Percentiles rank a stretch among this genome's conserved stretches.
Evolutionary conservation across 1,140 invertebrate genomes (phyloP).

Genomic region (Zophobas morio): DNA sequence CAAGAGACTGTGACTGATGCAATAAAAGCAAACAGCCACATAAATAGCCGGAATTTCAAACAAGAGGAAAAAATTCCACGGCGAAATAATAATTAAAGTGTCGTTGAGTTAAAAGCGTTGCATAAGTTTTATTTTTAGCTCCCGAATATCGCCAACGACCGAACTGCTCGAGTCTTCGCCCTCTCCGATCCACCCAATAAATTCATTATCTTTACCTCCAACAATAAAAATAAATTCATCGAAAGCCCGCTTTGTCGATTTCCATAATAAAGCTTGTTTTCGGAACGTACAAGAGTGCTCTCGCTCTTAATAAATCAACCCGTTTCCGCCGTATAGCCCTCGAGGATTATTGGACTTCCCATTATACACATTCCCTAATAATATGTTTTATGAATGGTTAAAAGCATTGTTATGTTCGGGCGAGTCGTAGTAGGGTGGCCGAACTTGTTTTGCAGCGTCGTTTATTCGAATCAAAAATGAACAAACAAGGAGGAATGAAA

Average conservation of each 20-base stretch:
- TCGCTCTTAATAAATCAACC: conserved; percentile 46
- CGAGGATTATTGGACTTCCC: conserved; percentile 50
- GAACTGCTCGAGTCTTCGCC: conserved; percentile 2
- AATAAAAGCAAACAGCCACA: conserved; percentile 30
- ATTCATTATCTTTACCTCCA: conserved; percentile 24
- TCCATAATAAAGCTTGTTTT: conserved; percentile 45
- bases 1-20: conserved; percentile 7
- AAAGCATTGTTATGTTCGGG: conserved; percentile 48
- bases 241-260: conserved; percentile 18
- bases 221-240: conserved; percentile 21
- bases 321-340: conserved; percentile 47
- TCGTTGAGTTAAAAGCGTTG: conserved; percentile 35
- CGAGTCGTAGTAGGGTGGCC: conserved; percentile 2
- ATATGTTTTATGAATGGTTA: conserved; percentile 52
- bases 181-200: conserved; percentile 21
- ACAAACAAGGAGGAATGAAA: neutral
- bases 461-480: neutral
- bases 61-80: conserved; percentile 22
- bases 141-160: conserved; percentile 4
- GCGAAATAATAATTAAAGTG: conserved; percentile 37
- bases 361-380: conserved; percentile 38
- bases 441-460: neutral
- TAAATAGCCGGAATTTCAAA: conserved; percentile 37
- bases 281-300: conserved; percentile 22
- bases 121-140: conserved; percentile 34